Conservation (phyloP, 1,140 invertebrate species). For the Oncopodura yosiiana region DNA sequence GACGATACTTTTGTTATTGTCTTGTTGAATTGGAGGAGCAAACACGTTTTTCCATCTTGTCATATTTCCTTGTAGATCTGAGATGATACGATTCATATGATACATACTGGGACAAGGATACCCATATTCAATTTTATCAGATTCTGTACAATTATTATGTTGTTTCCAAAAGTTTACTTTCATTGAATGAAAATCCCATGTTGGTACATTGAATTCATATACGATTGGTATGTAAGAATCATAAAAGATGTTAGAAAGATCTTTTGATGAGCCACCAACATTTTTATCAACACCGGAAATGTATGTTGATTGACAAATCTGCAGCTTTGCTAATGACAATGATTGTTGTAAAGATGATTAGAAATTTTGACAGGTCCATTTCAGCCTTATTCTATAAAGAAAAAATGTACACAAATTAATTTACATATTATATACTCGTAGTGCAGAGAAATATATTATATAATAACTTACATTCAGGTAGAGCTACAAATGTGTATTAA, state of each 20-base stretch:
- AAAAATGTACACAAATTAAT: no score
- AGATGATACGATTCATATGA: constrained; percentile 2
- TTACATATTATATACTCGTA: no score
- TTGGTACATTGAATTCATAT: constrained; percentile 5
- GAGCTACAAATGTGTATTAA: no score
- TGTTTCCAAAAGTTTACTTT: constrained; percentile 5
- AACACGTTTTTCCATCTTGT: constrained; percentile 3
- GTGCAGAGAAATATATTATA: no score
- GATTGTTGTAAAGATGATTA: no score
- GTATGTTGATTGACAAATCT: constrained; percentile 38
- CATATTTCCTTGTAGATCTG: neutral
- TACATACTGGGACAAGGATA: constrained; percentile 1
- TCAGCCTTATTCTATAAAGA: no score
- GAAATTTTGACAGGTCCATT: no score
- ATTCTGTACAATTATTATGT: neutral
- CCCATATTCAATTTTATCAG: neutral
- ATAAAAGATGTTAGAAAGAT: no score
- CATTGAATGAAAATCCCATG: neutral
- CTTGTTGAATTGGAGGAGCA: neutral
- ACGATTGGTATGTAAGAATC: constrained; percentile 1
- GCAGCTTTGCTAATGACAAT: no score
- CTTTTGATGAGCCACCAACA: neutral
- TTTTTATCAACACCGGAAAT: neutral
- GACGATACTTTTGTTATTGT: no score
- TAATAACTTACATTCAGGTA: no score